Base-by-base conservation (phyloP, 2,888 invertebrate genomes). In the Acanthosepion esculentum region DNA sequence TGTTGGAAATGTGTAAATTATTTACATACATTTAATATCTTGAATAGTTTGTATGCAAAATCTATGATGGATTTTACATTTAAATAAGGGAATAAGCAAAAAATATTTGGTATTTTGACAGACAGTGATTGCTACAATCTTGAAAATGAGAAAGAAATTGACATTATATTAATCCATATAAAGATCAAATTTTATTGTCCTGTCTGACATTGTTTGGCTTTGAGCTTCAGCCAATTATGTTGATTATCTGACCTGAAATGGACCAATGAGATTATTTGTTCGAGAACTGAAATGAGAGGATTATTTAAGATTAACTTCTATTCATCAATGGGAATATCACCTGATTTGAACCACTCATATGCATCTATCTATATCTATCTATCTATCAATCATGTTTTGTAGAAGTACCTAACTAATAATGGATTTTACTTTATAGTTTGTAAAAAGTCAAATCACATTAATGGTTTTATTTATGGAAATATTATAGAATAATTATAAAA, bases 201-300 rank as follows among this genome's bases (percentile, higher is more conserved):
- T n/a, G n/a, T 78, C n/a, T 78, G 78, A n/a, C 18, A 18, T 78
- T 78, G n/a, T 78, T 78, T 78, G 12, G 78, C 33, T n/a, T 18
- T 78, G 78, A 78, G 78, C n/a, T 78, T 78, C n/a, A 78, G 18
- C 78, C 78, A 78, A 78, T 78, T 78, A 78, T 78, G n/a, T 78
- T n/a, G 78, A 78, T 78, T 78, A 78, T 78, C n/a, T 78, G n/a
- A 78, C 78, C 78, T 78, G 78, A n/a, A 78, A 78, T 78, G n/a
- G n/a, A 78, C 78, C 78, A 78, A 78, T 78, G 78, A 78, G 78
- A 78, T 78, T 78, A 78, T 78, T 78, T 78, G n/a, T n/a, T 78
- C 3, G 78, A 78, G n/a, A 64, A 23, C 1, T 8, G 29, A 78
- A 78, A 33, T 78, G 78, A 78, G 78, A 78, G 78, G 78, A 78